Base-by-base conservation (phyloP, 2,888 invertebrate species). In the Drosophila longiperda region DNA sequence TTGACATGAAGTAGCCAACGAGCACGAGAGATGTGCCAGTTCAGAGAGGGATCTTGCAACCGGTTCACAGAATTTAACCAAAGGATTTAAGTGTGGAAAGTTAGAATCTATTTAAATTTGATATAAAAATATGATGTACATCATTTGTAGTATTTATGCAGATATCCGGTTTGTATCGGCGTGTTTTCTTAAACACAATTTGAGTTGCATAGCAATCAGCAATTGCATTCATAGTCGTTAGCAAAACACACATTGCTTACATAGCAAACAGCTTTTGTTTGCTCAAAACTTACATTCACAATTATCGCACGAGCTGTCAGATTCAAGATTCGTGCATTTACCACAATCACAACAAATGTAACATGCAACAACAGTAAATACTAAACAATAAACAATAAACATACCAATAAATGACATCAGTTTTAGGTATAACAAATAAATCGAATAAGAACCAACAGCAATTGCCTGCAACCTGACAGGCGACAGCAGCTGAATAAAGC, bases 361-460 rank as follows among this genome's bases (percentile, higher is more conserved):
- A 62, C 33, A 70, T 65, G 29, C 29, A 60, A 49, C 45, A 64
- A 29, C 29, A 67, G 66, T 49, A 78, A 65, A 77, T 50, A 68
- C 74, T 75, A 73, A 87, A 82, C 66, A 84, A 84, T 75, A 73
- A 87, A 82, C 66, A 84, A 84, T 71, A 89, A 73, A 70, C 70
- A 73, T 73, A 72, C 45, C 85, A 82, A 84, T 87, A 84, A 87
- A 70, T 73, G 83, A 87, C 88, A 87, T 62, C 61, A 66, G 69
- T 75, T 73, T 72, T 57, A 65, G 64, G n/a, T 53, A 65, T 81
- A 33, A 45, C 53, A 79, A 82, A 88, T 87, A 87, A 79, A 85
- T 85, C 59, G 6, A 48, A 26, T 26, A 68, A 48, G 54, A 55
- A 52, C 45, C 66, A 57, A 73, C 69, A 70, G 48, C 32, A 66